A percentile compares a stretch with the other conserved stretches of the same genome.
Conservation (phyloP, 2,797 vertebrate species). For the Microctenopoma steveboyesi region DNA sequence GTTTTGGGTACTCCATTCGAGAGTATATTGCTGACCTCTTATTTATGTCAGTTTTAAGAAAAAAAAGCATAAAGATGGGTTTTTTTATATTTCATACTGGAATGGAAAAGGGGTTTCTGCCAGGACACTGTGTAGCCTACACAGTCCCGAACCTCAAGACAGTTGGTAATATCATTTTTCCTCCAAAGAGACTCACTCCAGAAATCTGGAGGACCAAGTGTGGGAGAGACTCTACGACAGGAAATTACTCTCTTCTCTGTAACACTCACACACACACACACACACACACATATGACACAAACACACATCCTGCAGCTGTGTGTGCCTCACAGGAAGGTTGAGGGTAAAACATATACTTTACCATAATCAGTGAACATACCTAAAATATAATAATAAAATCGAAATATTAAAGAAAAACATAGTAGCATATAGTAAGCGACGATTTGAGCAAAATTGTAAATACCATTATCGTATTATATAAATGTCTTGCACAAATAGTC, state of each 20-base stretch:
- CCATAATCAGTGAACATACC: rapidly evolving
- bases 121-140: not conserved
- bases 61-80: not conserved
- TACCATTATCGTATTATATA: too few relatives aligned
- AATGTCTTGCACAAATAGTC: too few relatives aligned
- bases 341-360: not conserved
- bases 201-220: constrained; percentile 19
- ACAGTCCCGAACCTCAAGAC: not conserved
- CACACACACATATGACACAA: constrained; percentile 3
- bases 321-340: constrained; percentile 37
- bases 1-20: too few relatives aligned
- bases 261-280: constrained; percentile 20
- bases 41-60: not conserved
- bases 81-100: not conserved
- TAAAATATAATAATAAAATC: too few relatives aligned
- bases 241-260: constrained; percentile 61
- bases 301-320: constrained; percentile 64
- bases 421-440: too few relatives aligned
- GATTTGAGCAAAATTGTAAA: too few relatives aligned
- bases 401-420: too few relatives aligned
- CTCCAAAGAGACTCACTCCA: not conserved
- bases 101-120: not conserved
- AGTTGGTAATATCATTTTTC: not conserved
- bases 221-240: constrained; percentile 52
- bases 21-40: not conserved